A percentile compares a stretch with the other conserved stretches of the same genome.
These are phyloP conservation scores for Irena cyanogastra DNA, from an alignment of 2,113 vertebrate species.

Conservation along the genomic window DNA sequence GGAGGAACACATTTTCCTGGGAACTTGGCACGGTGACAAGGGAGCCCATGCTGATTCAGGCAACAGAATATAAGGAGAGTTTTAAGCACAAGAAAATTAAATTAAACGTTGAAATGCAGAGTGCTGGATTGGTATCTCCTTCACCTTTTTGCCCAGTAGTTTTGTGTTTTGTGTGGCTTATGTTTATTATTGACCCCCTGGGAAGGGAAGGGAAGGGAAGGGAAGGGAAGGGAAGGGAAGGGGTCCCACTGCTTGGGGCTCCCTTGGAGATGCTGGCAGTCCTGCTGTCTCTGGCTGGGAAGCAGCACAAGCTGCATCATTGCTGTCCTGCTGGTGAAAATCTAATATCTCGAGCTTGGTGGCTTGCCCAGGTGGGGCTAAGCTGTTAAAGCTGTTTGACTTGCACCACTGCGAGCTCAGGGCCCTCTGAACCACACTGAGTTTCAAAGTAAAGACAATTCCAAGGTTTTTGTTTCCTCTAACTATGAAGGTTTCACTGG, in stretches of 20 bases:
- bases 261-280: not conserved
- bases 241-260: not conserved
- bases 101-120: not conserved
- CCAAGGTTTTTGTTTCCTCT: not conserved
- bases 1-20: not conserved
- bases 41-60: not conserved
- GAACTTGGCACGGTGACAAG: not conserved
- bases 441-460: not conserved
- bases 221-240: not conserved
- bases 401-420: not conserved
- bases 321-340: not conserved
- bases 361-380: not conserved
- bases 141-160: not conserved
- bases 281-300: not conserved
- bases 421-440: not conserved
- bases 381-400: not conserved
- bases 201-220: not conserved
- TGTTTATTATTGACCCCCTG: not conserved
- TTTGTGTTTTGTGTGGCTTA: not conserved
- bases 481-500: not conserved
- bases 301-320: not conserved
- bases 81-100: not conserved
- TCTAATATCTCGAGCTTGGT: not conserved
- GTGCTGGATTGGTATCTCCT: not conserved
- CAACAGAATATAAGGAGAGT: not conserved